A percentile compares a stretch with the other conserved stretches of the same genome.
phyloP scores from a whole-genome alignment of 2,113 vertebrate genomes.

The Myotis lucifugus region DNA sequence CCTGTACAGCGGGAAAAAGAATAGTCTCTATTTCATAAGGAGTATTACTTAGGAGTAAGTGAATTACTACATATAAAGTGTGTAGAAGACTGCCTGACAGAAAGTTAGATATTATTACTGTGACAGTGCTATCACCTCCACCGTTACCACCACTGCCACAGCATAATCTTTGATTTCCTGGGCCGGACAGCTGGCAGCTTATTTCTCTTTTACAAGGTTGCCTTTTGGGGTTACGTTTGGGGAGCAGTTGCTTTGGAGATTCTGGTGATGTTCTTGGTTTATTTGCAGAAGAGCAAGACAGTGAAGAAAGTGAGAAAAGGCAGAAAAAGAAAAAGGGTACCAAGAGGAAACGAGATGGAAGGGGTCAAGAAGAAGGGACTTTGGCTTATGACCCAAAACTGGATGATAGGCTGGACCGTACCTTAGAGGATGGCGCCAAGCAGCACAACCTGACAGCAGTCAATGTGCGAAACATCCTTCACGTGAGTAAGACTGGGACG shows the following conservation, averaged over 20 bases:
- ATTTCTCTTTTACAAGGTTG: background rate
- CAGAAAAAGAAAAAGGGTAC: constrained; percentile 82
- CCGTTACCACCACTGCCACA: fast-evolving
- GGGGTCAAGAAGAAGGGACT: constrained; percentile 62
- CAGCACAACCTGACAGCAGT: constrained; percentile 93
- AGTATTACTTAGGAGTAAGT: background rate
- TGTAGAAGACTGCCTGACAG: background rate
- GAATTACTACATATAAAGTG: background rate
- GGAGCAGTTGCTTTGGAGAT: background rate
- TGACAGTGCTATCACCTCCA: background rate
- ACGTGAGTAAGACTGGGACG: constrained; percentile 85
- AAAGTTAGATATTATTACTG: background rate
- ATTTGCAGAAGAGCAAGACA: constrained; percentile 84
- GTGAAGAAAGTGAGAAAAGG: constrained; percentile 79
- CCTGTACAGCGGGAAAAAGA: background rate
- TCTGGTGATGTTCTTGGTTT: constrained; percentile 1
- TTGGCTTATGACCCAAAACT: constrained; percentile 86
- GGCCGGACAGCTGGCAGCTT: background rate
- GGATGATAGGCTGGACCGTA: constrained; percentile 91
- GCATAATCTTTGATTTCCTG: background rate
- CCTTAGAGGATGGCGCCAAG: constrained; percentile 92
- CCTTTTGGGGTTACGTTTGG: background rate
- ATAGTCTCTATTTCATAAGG: background rate
- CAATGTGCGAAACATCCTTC: constrained; percentile 95
- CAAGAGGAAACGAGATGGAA: constrained; percentile 82